phyloP scores from a whole-genome alignment of 2,888 invertebrate genomes.

The Drosophila maculinotata region DNA sequence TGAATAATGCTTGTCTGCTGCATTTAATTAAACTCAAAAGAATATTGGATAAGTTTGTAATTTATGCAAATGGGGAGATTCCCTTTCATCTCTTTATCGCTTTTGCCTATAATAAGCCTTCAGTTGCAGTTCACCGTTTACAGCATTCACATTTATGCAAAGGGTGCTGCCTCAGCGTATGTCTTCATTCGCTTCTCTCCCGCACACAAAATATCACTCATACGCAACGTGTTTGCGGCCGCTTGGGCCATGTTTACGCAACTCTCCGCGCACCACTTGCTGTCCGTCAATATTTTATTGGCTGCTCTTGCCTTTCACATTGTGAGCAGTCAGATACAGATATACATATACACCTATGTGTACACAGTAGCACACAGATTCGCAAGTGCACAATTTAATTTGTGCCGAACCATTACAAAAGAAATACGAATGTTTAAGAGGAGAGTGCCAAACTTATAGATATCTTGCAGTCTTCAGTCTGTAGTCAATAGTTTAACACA shows the following conservation, averaged over 20 bases:
- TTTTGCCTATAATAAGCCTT: constrained; percentile 43
- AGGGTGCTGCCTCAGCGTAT: constrained; percentile 15
- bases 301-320: constrained; percentile 28
- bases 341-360: not conserved
- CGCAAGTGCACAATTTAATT: constrained; percentile 55
- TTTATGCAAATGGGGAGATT: not conserved
- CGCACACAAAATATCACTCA: constrained; percentile 33
- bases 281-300: constrained; percentile 63
- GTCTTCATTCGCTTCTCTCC: not conserved
- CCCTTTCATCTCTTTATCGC: not conserved
- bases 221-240: constrained; percentile 33
- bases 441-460: not conserved
- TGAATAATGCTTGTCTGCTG: constrained; percentile 41
- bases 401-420: constrained; percentile 34
- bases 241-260: constrained; percentile 40
- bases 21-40: not conserved
- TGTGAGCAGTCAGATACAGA: constrained; percentile 19
- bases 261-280: constrained; percentile 20
- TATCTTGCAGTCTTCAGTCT: not conserved
- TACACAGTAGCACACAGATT: constrained; percentile 14
- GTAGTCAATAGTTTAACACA: too few species aligned
- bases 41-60: constrained; percentile 4
- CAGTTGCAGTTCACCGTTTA: constrained; percentile 25
- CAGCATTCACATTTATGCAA: constrained; percentile 30
- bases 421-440: not conserved